Evolutionary conservation across 2,888 invertebrate species (phyloP), one percentile per base, ranked within the genome.

Genomic region (Spilarctia lutea): DNA sequence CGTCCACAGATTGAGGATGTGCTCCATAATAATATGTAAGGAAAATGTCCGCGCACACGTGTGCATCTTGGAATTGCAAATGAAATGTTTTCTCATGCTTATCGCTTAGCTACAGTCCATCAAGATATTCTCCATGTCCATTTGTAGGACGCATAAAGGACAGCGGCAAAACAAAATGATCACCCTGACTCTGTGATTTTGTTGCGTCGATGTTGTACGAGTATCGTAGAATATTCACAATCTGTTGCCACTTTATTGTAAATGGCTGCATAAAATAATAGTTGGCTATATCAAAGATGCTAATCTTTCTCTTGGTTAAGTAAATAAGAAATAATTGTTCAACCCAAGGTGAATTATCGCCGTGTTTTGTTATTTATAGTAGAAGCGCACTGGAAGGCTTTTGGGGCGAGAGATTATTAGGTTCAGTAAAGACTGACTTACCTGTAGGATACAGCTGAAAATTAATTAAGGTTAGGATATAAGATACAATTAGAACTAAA

Each of bases 61-160:
- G 82, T 78, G 77, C 79, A 76, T 81, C 87, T 85, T 79, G 85
- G 87, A 88, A 90, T 89, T 87, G 87, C 88, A 90, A 89, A 91
- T 89, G 87, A 88, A 89, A 90, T 87, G 86, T 89, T 87, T 89
- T 90, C 90, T 89, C 86, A 88, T 86, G 89, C 88, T 90, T 89
- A 92, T 90, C 90, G 88, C 86, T 86, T 86, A 79, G 87, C 83
- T 75, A 87, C 86, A 86, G 85, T 83, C 85, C 87, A 92, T 92
- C 90, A 88, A 89, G 89, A 89, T 90, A 87, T 79, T 79, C 77
- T 79, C 78, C 80, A 83, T 83, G 86, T 84, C 88, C 87, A 87
- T 89, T 90, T 88, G 88, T 86, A 84, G 82, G 79, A 83, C 76
- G 85, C 84, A 84, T 87, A 90, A 90, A 89, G 87, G 88, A 87